Evolutionary conservation across 2,888 invertebrate genomes (phyloP), one percentile per base, ranked within the genome.

Genomic region (Epicampocera succincta): DNA sequence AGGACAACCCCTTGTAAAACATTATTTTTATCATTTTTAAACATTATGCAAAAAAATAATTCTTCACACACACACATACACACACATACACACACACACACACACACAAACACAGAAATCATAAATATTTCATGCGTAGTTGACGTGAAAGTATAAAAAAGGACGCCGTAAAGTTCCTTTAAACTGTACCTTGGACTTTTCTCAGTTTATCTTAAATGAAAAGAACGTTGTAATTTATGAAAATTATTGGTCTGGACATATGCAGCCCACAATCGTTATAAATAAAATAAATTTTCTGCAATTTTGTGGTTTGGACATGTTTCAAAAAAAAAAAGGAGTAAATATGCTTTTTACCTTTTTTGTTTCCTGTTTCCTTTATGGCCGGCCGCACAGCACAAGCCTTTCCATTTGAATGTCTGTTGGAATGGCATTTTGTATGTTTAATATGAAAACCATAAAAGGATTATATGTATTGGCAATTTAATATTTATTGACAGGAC

Each of bases 171-270:
- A 61, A 61, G 13, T 46, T 38, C 25, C 25, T 68, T 25, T 69
- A 69, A 61, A 61, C 40, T 73, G 56, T 84, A 85, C 73, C 73
- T 65, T 63, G 46, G 54, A 56, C 69, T 61, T 42, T 48, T 17
- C 54, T 66, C 40, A 25, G 9, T 63, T 80, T 85, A 85, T 86
- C 87, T 87, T 88, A 42, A 61, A 63, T 73, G 63, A 54, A 65
- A 13, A 12, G 50, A 89, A 87, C 88, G 87, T 87, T 88, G 88
- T 88, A 87, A 87, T 85, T 85, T 85, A 84, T 75, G 77, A 85
- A 87, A 88, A 88, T 88, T 88, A 87, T 88, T 87, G 87, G 88
- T 88, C 88, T 88, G 88, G 87, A 87, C 88, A 88, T 88, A 88
- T 88, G 88, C 87, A 88, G 87, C 86, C 78, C 84, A 73, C 80